Percentiles rank a stretch among this genome's conserved stretches.
These are phyloP conservation scores for Psococerastis gibbosa DNA, from an alignment of 2,888 invertebrate species.

Conservation along the genomic window DNA sequence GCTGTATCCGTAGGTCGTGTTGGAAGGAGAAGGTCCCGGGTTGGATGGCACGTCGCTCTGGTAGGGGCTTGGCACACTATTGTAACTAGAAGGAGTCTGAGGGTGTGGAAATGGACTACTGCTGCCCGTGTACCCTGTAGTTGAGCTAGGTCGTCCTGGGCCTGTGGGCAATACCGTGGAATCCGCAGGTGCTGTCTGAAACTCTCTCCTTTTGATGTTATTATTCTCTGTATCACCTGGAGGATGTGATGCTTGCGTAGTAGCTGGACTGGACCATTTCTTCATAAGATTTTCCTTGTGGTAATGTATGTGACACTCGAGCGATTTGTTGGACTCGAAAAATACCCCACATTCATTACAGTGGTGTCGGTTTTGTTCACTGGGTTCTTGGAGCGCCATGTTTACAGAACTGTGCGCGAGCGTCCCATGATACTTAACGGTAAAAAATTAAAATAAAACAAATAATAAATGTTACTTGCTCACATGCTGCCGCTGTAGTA, in stretches of 20 bases:
- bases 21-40: slow-evolving; percentile 9
- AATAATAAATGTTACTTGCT: neutral
- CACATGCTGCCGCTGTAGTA: neutral
- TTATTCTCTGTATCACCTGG: slow-evolving; percentile 48
- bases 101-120: slow-evolving; percentile 34
- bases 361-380: slow-evolving; percentile 26
- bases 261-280: slow-evolving; percentile 33
- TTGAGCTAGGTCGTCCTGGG: slow-evolving; percentile 6
- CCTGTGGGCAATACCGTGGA: slow-evolving; percentile 29
- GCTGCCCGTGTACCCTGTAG: slow-evolving; percentile 10
- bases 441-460: neutral
- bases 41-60: slow-evolving; percentile 27
- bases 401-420: neutral
- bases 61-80: slow-evolving; percentile 45
- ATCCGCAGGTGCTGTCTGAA: slow-evolving; percentile 47
- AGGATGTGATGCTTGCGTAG: slow-evolving; percentile 19
- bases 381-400: slow-evolving; percentile 7
- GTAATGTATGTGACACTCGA: slow-evolving; percentile 62
- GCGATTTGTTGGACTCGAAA: slow-evolving; percentile 54
- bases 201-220: slow-evolving; percentile 27
- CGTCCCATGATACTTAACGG: neutral
- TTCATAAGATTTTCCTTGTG: slow-evolving; percentile 57
- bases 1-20: slow-evolving; percentile 4
- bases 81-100: slow-evolving; percentile 44
- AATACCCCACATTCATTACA: slow-evolving; percentile 59